A percentile compares a stretch with the other conserved stretches of the same genome.
Conservation (phyloP, 2,888 invertebrate genomes). For the Clistopyga incitator region DNA sequence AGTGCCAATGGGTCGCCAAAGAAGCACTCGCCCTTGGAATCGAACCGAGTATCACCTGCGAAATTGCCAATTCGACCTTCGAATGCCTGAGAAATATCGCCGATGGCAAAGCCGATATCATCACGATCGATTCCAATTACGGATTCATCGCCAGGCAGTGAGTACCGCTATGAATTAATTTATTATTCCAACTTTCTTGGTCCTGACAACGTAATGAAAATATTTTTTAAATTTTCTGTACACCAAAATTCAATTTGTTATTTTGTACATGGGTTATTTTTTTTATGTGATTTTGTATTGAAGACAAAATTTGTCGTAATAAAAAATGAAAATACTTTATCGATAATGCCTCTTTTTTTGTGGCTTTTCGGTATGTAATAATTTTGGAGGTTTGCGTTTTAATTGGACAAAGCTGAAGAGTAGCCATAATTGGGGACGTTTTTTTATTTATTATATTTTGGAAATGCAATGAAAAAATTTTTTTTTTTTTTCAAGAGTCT, state of each 20-base stretch:
- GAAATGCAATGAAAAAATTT: neutral
- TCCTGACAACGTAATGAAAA: neutral
- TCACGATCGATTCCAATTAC: slow-evolving; percentile 87
- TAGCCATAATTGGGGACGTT: too few relatives aligned
- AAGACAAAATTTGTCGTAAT: too few relatives aligned
- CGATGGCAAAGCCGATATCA: slow-evolving; percentile 86
- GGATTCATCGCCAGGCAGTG: slow-evolving; percentile 88
- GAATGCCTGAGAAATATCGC: slow-evolving; percentile 86
- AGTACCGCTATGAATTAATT: slow-evolving; percentile 80
- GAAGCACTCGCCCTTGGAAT: slow-evolving; percentile 87
- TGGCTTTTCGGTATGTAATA: too few relatives aligned
- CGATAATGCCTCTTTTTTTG: too few relatives aligned
- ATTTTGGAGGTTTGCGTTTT: too few relatives aligned
- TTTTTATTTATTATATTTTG: neutral
- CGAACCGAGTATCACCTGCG: slow-evolving; percentile 86
- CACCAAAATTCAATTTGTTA: too few relatives aligned
- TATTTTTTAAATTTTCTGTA: too few relatives aligned
- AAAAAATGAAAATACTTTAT: too few relatives aligned
- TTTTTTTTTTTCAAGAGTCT: slow-evolving; percentile 84
- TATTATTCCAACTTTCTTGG: neutral
- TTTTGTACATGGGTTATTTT: too few relatives aligned
- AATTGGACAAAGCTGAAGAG: too few relatives aligned
- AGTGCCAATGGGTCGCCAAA: slow-evolving; percentile 87
- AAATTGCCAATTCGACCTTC: slow-evolving; percentile 82
- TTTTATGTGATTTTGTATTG: too few relatives aligned